Percentiles rank a stretch among this genome's conserved stretches.
Conservation (phyloP, 2,113 vertebrate species). For the Xenopus laevis region DNA sequence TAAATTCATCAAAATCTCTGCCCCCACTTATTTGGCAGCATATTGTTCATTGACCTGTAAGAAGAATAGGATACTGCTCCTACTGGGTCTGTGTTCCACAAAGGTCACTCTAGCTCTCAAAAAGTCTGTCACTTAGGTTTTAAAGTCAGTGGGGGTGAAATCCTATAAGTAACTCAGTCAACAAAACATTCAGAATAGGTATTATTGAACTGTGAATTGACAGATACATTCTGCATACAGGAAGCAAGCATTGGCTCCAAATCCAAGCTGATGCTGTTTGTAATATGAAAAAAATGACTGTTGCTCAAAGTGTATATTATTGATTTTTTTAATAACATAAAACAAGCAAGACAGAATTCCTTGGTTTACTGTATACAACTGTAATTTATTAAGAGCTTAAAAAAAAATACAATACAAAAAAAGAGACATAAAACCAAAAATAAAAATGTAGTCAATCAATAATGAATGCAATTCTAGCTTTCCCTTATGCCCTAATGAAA, state of each 20-base stretch:
- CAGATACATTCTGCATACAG: background rate
- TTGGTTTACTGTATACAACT: too few species aligned
- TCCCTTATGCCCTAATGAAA: too few species aligned
- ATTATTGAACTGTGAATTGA: conserved; percentile 47
- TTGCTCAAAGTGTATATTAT: too few species aligned
- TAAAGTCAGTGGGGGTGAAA: conserved; percentile 50
- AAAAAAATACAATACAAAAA: too few species aligned
- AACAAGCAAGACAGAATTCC: too few species aligned
- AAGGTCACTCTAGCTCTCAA: conserved; percentile 39
- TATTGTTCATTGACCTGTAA: conserved; percentile 41
- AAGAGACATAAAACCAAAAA: too few species aligned
- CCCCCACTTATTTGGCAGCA: conserved; percentile 48
- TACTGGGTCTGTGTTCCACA: conserved; percentile 8
- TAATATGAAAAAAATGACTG: background rate
- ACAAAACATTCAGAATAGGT: conserved; percentile 43
- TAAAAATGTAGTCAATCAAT: too few species aligned
- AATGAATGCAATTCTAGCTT: too few species aligned
- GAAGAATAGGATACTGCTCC: conserved; percentile 30
- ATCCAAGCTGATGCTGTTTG: background rate
- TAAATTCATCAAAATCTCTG: conserved; percentile 41
- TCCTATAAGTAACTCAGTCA: conserved; percentile 49
- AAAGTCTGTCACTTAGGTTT: conserved; percentile 44
- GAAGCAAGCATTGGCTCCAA: too few species aligned
- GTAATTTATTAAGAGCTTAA: too few species aligned
- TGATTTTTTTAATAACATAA: too few species aligned